These are phyloP conservation scores for Helleia helle DNA, from an alignment of 2,888 invertebrate genomes.

Conservation along the genomic window DNA sequence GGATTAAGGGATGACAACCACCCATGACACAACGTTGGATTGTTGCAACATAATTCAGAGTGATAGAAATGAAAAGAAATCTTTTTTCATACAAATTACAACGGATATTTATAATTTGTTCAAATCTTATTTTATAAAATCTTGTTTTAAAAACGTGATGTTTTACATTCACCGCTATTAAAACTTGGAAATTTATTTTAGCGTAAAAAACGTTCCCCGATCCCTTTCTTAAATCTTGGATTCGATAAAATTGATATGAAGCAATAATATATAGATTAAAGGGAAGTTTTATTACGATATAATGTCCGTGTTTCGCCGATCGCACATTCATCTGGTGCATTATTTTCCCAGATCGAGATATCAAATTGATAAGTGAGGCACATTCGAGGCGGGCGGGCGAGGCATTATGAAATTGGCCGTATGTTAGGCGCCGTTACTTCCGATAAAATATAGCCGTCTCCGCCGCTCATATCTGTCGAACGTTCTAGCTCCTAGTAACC, in stretches of 20 bases:
- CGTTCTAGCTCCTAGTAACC: constrained; percentile 31
- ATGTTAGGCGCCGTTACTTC: constrained; percentile 71
- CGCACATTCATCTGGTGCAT: constrained; percentile 43
- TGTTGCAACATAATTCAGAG: too few species aligned
- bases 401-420: constrained; percentile 74
- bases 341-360: constrained; percentile 67
- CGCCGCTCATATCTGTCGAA: constrained; percentile 67
- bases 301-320: constrained; percentile 29
- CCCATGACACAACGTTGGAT: too few species aligned
- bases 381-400: constrained; percentile 57
- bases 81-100: too few species aligned
- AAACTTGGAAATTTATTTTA: too few species aligned
- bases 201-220: too few species aligned
- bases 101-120: too few species aligned
- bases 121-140: too few species aligned
- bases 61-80: too few species aligned
- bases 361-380: constrained; percentile 72
- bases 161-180: too few species aligned
- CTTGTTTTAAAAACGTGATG: too few species aligned
- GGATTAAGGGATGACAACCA: too few species aligned
- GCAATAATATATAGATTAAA: constrained; percentile 5
- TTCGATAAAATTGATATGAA: constrained; percentile 5
- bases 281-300: constrained; percentile 10
- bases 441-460: constrained; percentile 69
- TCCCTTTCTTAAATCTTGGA: background rate